Conservation (phyloP, 2,113 vertebrate species). For the Odontophorus gujanensis region DNA sequence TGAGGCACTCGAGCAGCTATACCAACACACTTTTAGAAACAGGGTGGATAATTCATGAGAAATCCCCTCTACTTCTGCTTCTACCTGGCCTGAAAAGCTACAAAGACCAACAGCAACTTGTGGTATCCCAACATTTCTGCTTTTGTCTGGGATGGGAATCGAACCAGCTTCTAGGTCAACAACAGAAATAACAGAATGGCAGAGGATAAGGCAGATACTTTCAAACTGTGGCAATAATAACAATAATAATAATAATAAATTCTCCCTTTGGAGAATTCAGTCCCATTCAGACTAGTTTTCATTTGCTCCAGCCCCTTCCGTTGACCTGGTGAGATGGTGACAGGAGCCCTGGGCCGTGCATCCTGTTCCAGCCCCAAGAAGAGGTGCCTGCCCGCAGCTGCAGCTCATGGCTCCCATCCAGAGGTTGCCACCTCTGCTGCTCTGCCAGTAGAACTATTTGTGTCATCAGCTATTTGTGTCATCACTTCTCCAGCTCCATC, state of each 20-base stretch:
- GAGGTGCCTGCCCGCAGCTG: slow-evolving; percentile 21
- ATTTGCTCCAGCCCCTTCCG: neutral
- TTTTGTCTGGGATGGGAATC: slow-evolving; percentile 4
- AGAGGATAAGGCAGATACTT: neutral
- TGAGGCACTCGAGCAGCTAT: neutral
- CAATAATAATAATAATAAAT: neutral
- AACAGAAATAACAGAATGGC: neutral
- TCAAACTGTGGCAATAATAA: neutral
- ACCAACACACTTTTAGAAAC: neutral
- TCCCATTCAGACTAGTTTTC: neutral
- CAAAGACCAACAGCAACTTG: neutral
- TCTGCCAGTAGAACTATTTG: neutral
- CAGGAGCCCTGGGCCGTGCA: neutral
- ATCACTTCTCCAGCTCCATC: neutral
- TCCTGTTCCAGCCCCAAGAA: neutral
- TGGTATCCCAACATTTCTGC: neutral
- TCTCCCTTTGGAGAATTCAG: neutral
- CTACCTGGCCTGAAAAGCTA: neutral
- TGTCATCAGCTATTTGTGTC: neutral
- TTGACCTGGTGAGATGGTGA: neutral
- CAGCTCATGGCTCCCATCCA: neutral
- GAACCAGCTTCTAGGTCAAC: neutral
- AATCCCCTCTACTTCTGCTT: slow-evolving; percentile 10
- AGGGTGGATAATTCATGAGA: neutral
- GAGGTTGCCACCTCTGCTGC: slow-evolving; percentile 13